Evolutionary conservation across 2,888 invertebrate species (phyloP), one percentile per base, ranked within the genome.

Genomic region (Automeris io): DNA sequence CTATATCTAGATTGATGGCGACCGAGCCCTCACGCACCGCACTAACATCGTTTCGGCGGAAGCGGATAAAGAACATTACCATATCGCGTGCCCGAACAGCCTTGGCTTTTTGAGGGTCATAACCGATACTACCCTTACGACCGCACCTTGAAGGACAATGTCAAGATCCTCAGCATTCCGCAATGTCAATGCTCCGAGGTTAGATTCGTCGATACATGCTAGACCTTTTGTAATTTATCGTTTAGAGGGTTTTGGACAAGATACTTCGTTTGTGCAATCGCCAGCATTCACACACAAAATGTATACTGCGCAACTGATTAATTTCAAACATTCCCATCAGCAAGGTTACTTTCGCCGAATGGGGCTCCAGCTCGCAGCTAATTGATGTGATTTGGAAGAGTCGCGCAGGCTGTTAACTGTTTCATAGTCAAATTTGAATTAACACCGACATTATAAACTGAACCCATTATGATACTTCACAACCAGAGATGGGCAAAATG

Each of bases 11-110:
- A 56, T 58, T 8, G 29, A 29, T 16, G 16, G 16, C 5, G 13
- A 29, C 16, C 29, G 7, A 29, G n/a, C 29, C 29, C 29, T 16
- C 16, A 29, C 29, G 16, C 16, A 16, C 16, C 8, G 16, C 3
- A 16, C 16, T 16, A 16, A 18, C 16, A 24, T 16, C n/a, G 13
- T 21, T 16, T 54, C 58, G 52, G 35, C 62, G 70, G 68, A 69
- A 66, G 49, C 43, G 63, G 67, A 70, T 68, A 69, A 51, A 55
- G 46, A 42, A 47, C 65, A 77, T 78, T 75, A 73, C 62, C 73
- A 69, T 74, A 80, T 81, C 70, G 80, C 80, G 79, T 81, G 80
- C 42, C 36, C 22, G 34, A 33, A 29, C 46, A 55, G 50, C 76
- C 75, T 72, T 76, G 67, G 45, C 45, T 37, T 37, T 49, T 66